Percentiles rank a stretch among this genome's conserved stretches.
phyloP scores from a whole-genome alignment of 2,888 invertebrate species.

The Mamestra brassicae region DNA sequence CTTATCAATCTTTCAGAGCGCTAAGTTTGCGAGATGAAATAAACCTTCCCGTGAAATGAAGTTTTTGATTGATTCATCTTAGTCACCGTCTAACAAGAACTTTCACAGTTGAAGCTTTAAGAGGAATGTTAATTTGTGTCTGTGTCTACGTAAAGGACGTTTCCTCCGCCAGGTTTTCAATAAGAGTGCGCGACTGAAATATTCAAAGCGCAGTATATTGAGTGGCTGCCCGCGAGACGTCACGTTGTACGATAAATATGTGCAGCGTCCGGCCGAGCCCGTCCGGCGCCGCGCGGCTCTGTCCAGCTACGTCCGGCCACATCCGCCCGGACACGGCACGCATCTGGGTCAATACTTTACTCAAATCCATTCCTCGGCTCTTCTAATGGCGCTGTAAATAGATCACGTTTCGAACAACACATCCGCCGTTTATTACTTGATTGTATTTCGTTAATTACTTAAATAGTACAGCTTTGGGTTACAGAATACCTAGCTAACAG shows the following conservation, averaged over 20 bases:
- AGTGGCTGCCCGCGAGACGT: slow-evolving; percentile 15
- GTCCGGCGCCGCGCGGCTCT: slow-evolving; percentile 7
- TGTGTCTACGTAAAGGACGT: not conserved
- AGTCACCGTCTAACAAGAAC: not conserved
- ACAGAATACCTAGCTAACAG: no score
- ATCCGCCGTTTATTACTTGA: not conserved
- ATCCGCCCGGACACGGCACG: slow-evolving; percentile 14
- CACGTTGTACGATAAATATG: slow-evolving; percentile 47
- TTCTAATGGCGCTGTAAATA: slow-evolving; percentile 16
- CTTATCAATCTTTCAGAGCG: slow-evolving; percentile 39
- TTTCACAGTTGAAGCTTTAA: not conserved
- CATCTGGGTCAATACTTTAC: slow-evolving; percentile 41
- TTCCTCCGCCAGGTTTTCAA: not conserved
- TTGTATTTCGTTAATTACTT: not conserved
- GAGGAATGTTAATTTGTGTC: not conserved
- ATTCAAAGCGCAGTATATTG: slow-evolving; percentile 31
- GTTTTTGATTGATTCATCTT: slow-evolving; percentile 40
- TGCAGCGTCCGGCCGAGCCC: slow-evolving; percentile 20
- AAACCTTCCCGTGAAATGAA: slow-evolving; percentile 7
- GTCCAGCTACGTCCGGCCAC: not conserved
- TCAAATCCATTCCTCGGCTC: slow-evolving; percentile 17
- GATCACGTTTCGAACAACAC: slow-evolving; percentile 15
- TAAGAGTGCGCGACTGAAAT: slow-evolving; percentile 9
- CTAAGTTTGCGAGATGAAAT: slow-evolving; percentile 28
- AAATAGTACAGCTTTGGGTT: no score